These are phyloP conservation scores for Eleutherodactylus coqui DNA, from an alignment of 2,797 vertebrate genomes.

Conservation along the genomic window DNA sequence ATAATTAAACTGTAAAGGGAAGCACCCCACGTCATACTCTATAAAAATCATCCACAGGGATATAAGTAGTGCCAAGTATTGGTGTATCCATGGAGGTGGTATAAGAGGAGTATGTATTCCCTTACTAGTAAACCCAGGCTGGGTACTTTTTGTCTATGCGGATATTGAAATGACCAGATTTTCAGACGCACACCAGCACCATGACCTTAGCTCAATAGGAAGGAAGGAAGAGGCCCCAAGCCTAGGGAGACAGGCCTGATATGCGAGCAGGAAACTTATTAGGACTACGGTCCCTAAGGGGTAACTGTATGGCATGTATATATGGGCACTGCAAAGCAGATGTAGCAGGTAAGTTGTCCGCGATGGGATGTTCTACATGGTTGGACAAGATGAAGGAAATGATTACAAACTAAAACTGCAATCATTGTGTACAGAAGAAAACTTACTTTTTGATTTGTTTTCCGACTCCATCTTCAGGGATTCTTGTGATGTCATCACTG, in stretches of 20 bases:
- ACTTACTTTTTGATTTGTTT: constrained; percentile 87
- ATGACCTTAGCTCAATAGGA: not conserved
- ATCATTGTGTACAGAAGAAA: constrained; percentile 25
- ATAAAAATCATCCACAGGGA: no score
- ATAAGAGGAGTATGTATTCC: not conserved
- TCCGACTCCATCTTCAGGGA: constrained; percentile 90
- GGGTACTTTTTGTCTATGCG: not conserved
- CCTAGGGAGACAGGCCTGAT: not conserved
- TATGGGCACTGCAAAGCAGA: not conserved
- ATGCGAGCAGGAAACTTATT: not conserved
- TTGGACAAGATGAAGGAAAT: no score
- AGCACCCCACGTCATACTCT: no score
- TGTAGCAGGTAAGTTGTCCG: not conserved
- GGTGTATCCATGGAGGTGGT: not conserved
- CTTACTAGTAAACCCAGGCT: not conserved
- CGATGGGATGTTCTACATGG: not conserved
- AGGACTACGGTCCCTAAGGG: not conserved
- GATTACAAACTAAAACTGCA: not conserved
- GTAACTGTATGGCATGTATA: not conserved
- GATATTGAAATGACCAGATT: not conserved
- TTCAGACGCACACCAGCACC: not conserved
- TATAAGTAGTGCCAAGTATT: no score
- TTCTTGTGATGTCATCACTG: constrained; percentile 78
- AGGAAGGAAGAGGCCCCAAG: not conserved
- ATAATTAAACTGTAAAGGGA: not conserved